Conservation (phyloP, 2,888 invertebrate species). For the Sesia apiformis region DNA sequence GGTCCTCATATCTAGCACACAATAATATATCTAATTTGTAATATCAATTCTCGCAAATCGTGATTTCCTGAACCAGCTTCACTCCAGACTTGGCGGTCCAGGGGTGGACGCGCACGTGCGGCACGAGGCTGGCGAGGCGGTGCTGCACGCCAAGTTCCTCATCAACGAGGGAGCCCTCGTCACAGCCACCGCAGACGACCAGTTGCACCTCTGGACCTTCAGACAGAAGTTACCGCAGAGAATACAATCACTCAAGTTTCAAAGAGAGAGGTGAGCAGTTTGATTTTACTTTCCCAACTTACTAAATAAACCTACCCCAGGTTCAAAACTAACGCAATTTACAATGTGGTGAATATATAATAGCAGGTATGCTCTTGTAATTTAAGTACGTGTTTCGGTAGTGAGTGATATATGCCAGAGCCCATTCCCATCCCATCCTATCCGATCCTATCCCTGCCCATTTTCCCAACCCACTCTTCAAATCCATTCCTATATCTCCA, state of each 20-base stretch:
- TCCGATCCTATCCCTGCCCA: too few relatives aligned
- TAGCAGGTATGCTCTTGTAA: too few relatives aligned
- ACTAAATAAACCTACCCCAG: too few relatives aligned
- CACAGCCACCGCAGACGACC: conserved; percentile 96
- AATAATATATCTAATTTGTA: neutral
- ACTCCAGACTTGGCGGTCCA: conserved; percentile 91
- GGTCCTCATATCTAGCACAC: too few relatives aligned
- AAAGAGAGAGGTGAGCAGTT: conserved; percentile 88
- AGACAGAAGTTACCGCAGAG: conserved; percentile 95
- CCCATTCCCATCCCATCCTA: too few relatives aligned
- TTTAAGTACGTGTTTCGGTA: too few relatives aligned
- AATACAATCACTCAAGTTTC: conserved; percentile 97
- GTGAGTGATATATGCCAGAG: too few relatives aligned
- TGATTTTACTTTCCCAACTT: too few relatives aligned
- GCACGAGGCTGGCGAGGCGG: conserved; percentile 86
- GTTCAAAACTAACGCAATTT: too few relatives aligned
- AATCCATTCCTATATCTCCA: too few relatives aligned
- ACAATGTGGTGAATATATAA: too few relatives aligned
- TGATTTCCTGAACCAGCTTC: conserved; percentile 31
- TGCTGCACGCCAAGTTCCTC: conserved; percentile 94
- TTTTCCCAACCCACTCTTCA: too few relatives aligned
- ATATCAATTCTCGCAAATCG: neutral
- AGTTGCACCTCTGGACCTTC: conserved; percentile 98
- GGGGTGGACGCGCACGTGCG: conserved; percentile 96
- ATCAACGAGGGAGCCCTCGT: conserved; percentile 98